Conservation (phyloP, 2,113 vertebrate genomes). For the Dipodomys stephensi region DNA sequence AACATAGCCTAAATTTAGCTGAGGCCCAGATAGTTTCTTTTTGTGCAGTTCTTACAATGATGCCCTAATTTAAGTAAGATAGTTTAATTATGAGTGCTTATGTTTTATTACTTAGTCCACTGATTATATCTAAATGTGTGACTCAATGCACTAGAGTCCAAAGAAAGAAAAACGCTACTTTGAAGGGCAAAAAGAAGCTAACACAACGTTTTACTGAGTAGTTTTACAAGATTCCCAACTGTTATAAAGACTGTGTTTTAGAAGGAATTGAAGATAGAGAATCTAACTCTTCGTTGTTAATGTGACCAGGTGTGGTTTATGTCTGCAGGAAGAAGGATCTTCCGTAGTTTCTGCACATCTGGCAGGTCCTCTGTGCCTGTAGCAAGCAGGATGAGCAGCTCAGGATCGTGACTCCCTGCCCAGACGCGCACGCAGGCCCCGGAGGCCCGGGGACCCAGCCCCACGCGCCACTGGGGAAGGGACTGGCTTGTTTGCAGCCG, state of each 20-base stretch:
- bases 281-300: not conserved
- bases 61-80: not conserved
- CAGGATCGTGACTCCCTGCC: too few relatives aligned
- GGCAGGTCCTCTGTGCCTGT: too few relatives aligned
- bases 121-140: slow-evolving; percentile 1
- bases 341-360: too few relatives aligned
- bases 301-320: not conserved
- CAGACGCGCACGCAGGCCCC: too few relatives aligned
- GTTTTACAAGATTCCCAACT: not conserved
- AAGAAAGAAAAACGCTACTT: not conserved
- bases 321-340: too few relatives aligned
- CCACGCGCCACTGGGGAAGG: too few relatives aligned
- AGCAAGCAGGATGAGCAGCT: too few relatives aligned
- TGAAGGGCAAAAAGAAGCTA: not conserved
- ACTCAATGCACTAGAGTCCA: not conserved
- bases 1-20: not conserved
- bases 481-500: too few relatives aligned
- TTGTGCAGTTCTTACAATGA: not conserved
- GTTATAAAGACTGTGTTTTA: not conserved
- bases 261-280: not conserved
- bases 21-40: not conserved
- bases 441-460: too few relatives aligned
- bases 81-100: not conserved
- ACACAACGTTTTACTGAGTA: not conserved
- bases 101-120: not conserved